These are phyloP conservation scores for Tetheella fluctuosa DNA, from an alignment of 2,888 invertebrate species.

Conservation along the genomic window DNA sequence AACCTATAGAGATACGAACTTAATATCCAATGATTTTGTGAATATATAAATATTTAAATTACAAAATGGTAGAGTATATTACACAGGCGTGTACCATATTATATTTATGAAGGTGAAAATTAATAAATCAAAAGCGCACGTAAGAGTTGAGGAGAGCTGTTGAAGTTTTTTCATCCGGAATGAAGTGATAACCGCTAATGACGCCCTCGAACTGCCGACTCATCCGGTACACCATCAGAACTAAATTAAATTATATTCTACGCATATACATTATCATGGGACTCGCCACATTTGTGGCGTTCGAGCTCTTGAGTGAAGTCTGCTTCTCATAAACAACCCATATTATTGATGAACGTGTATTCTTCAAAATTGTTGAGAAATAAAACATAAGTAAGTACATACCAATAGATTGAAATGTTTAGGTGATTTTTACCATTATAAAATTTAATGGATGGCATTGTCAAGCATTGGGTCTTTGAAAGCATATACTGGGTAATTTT, in stretches of 20 bases:
- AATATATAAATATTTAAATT: neutral
- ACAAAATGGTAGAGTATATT: constrained; percentile 43
- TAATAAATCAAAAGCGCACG: constrained; percentile 82
- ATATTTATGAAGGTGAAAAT: constrained; percentile 80
- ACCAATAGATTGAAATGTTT: no score
- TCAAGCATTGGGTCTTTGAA: no score
- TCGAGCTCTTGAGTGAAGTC: neutral
- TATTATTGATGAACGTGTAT: no score
- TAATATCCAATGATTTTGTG: no score
- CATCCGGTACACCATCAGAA: constrained; percentile 61
- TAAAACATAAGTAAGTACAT: no score
- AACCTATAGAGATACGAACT: no score
- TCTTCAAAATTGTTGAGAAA: no score
- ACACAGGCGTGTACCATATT: constrained; percentile 65
- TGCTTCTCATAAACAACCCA: no score
- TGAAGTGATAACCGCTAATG: constrained; percentile 85
- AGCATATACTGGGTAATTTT: no score
- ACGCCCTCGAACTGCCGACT: constrained; percentile 73
- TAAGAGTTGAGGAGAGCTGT: constrained; percentile 74
- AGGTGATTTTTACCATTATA: no score
- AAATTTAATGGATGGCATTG: no score
- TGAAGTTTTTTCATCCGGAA: constrained; percentile 84
- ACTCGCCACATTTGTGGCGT: neutral
- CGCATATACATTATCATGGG: constrained; percentile 22
- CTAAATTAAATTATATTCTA: constrained; percentile 53